A percentile compares a stretch with the other conserved stretches of the same genome.
phyloP scores from a whole-genome alignment of 2,113 vertebrate genomes.

The Neopipo cinnamomea region DNA sequence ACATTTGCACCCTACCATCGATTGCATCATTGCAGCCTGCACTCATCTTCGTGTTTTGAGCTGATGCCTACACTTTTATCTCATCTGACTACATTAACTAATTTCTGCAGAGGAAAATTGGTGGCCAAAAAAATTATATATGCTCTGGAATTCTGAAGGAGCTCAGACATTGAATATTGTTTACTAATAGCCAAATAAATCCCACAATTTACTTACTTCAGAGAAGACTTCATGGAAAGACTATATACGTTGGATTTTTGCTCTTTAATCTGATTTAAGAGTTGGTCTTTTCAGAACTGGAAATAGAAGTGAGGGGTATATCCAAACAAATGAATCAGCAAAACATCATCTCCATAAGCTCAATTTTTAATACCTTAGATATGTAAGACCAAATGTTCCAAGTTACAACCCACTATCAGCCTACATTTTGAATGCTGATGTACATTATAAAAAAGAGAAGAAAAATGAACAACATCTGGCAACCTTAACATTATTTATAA shows the following conservation, averaged over 20 bases:
- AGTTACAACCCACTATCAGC: background rate
- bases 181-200: background rate
- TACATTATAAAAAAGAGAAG: background rate
- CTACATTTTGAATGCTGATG: background rate
- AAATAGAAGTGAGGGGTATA: background rate
- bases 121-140: background rate
- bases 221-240: background rate
- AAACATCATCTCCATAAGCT: background rate
- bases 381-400: background rate
- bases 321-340: background rate
- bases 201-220: background rate
- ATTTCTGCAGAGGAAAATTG: background rate
- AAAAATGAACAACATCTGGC: conserved; percentile 31
- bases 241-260: background rate
- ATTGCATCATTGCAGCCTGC: background rate
- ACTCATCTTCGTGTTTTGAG: background rate
- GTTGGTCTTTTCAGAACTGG: background rate
- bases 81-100: background rate
- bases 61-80: background rate
- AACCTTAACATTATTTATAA: conserved; percentile 25
- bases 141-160: background rate
- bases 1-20: background rate
- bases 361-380: background rate
- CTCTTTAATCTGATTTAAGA: background rate
- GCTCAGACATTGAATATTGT: background rate